Base-by-base conservation (phyloP, 2,797 vertebrate species). In the Spea hammondii region DNA sequence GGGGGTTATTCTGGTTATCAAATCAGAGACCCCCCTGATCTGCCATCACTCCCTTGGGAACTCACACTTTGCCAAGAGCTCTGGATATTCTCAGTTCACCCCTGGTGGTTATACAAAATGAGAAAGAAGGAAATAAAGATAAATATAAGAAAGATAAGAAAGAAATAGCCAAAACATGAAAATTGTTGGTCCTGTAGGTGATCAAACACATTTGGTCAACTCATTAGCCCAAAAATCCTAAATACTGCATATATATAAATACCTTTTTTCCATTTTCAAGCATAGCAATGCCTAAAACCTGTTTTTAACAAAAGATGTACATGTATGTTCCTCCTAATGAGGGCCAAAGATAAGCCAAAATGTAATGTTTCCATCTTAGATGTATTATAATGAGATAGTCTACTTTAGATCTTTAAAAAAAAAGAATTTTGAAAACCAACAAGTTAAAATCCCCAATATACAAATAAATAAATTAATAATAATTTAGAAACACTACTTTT, bases 331-430 rank as follows among this genome's bases (percentile, higher is more conserved):
- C 17, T n/a, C 9, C 12, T 80, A 76, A 80, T 68, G 74, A 76
- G 13, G 57, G 79, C 54, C 73, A 76, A 51, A 71, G 65, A 72
- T 76, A 80, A 80, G 68, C 76, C 74, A 72, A 76, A 67, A 76
- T 44, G 11, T 51, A 14, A 62, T 65, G 59, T 71, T 70, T 75
- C 49, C 65, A 45, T 67, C 46, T 53, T 46, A 44, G 57, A 53
- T 32, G 65, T 70, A 50, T 47, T 62, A 62, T 79, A 79, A 79
- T 79, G 74, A 72, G 60, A 71, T 76, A 11, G 45, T 17, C 14
- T 48, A 66, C 60, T 62, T 80, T 80, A 76, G 60, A 80, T 80
- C 74, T 72, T 68, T 13, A 10, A 60, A 76, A 76, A 17, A 46
- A 72, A 9, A 12, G 17, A n/a, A 51, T 65, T 71, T 70, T 46